Evolutionary conservation across 2,888 invertebrate genomes (phyloP).

Genomic region (Tubulanus polymorphus): DNA sequence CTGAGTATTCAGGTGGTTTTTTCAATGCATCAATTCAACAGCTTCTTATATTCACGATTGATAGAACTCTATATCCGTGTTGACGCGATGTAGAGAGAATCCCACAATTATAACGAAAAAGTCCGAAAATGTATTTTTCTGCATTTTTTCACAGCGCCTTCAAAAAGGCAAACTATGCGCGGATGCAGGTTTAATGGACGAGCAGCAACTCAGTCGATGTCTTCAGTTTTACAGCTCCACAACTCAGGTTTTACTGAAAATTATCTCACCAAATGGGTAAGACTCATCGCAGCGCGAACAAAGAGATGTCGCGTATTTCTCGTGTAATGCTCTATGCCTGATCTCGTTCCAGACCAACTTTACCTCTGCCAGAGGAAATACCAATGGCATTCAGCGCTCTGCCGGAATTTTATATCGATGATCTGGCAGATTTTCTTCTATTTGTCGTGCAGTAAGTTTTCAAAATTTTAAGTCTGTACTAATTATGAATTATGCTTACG

Average conservation of each 20-base stretch:
- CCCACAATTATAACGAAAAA: no score
- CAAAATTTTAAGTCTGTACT: no score
- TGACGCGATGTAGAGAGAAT: no score
- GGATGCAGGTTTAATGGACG: slow-evolving; percentile 84
- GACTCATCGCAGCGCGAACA: no score
- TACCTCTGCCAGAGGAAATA: slow-evolving; percentile 61
- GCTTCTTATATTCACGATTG: neutral
- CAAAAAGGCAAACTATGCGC: slow-evolving; percentile 84
- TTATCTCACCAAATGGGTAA: no score
- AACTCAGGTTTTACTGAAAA: slow-evolving; percentile 67
- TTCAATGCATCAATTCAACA: no score
- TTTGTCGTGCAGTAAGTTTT: slow-evolving; percentile 90
- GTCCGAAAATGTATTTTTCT: neutral
- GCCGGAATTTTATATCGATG: slow-evolving; percentile 96
- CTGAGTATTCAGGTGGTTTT: no score
- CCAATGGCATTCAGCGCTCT: slow-evolving; percentile 79
- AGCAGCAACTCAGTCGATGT: slow-evolving; percentile 73
- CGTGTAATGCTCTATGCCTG: neutral
- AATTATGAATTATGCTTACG: no score
- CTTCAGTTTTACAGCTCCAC: slow-evolving; percentile 84
- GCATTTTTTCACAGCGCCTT: slow-evolving; percentile 51
- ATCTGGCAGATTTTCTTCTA: slow-evolving; percentile 91
- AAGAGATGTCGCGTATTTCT: no score
- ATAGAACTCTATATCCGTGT: neutral
- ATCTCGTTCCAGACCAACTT: no score